These are phyloP conservation scores for Naso thynnoides DNA, from an alignment of 2,797 vertebrate species.

Conservation along the genomic window DNA sequence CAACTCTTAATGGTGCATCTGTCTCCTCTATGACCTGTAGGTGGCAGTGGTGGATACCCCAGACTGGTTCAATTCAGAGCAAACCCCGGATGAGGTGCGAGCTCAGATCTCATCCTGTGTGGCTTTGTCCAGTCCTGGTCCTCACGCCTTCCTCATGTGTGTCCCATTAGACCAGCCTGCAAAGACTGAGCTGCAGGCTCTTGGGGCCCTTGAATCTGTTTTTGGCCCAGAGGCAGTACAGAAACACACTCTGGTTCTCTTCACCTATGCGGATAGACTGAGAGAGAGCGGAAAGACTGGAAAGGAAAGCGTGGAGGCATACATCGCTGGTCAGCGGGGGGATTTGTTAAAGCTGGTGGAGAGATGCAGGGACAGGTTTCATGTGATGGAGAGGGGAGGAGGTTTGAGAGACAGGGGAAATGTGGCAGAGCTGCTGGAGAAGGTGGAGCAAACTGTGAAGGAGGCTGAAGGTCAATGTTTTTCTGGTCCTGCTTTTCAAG, in stretches of 20 bases:
- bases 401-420: constrained; percentile 27
- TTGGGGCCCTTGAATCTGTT: constrained; percentile 64
- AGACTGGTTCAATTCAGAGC: constrained; percentile 82
- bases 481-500: constrained; percentile 75
- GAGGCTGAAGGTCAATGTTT: constrained; percentile 80
- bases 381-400: constrained; percentile 71
- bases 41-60: constrained; percentile 84
- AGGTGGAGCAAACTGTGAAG: constrained; percentile 80
- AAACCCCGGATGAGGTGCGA: constrained; percentile 72
- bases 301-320: constrained; percentile 66
- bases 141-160: constrained; percentile 84
- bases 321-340: constrained; percentile 70
- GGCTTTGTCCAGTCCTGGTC: constrained; percentile 81
- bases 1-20: background rate
- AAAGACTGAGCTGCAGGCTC: constrained; percentile 68
- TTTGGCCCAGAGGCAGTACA: constrained; percentile 75
- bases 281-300: constrained; percentile 47
- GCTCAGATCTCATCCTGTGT: constrained; percentile 82
- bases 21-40: constrained; percentile 60
- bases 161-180: constrained; percentile 82
- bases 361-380: constrained; percentile 83
- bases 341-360: constrained; percentile 85
- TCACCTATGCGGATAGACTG: constrained; percentile 78
- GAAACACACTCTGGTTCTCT: constrained; percentile 78
- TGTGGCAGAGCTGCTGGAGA: constrained; percentile 78